Conservation (phyloP, 2,113 vertebrate species). For the Centropus unirufus region DNA sequence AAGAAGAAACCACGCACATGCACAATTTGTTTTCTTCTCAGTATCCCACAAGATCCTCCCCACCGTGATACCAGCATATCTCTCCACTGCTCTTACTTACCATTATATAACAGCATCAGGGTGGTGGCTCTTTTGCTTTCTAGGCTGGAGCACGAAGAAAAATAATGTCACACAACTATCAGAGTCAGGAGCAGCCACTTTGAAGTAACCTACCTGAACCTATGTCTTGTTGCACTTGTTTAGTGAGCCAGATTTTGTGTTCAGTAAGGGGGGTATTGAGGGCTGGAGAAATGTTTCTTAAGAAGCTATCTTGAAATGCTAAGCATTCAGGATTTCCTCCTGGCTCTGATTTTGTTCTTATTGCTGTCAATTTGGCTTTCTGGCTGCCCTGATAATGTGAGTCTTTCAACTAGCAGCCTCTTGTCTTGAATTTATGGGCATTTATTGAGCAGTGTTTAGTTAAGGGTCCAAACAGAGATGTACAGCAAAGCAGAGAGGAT, state of each 20-base stretch:
- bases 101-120: neutral
- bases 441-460: neutral
- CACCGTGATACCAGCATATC: fast-evolving
- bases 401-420: neutral
- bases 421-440: neutral
- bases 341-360: neutral
- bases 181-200: neutral
- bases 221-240: neutral
- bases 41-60: neutral
- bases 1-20: neutral
- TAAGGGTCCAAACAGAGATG: neutral
- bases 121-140: neutral
- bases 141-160: neutral
- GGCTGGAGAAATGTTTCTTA: neutral
- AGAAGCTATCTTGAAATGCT: neutral
- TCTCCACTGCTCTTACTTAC: neutral
- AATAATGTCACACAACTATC: neutral
- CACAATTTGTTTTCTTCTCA: fast-evolving
- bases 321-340: neutral
- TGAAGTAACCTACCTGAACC: neutral
- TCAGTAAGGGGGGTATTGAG: neutral
- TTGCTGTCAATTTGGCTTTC: neutral
- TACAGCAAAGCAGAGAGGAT: neutral
- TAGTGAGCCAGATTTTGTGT: neutral
- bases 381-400: neutral